Percentiles rank a stretch among this genome's conserved stretches.
These are phyloP conservation scores for Bathybates hornii DNA, from an alignment of 2,113 vertebrate species.

Conservation along the genomic window DNA sequence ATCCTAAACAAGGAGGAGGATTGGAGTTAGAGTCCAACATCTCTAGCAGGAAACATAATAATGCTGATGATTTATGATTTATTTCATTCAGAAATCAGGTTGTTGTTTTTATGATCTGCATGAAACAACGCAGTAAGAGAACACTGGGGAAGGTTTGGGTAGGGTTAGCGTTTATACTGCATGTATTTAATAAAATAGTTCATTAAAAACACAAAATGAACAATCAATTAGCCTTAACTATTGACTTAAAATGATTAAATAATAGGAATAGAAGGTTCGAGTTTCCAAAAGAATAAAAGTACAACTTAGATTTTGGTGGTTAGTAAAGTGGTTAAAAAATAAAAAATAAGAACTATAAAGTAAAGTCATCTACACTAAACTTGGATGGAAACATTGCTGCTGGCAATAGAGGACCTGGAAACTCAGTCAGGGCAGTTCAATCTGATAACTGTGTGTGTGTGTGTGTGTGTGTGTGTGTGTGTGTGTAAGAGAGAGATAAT, in stretches of 20 bases:
- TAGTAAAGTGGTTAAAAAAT: background rate
- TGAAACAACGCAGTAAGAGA: background rate
- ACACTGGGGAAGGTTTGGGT: background rate
- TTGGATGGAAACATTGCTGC: background rate
- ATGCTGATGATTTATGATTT: background rate
- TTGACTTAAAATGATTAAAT: background rate
- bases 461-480: background rate
- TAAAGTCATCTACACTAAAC: background rate
- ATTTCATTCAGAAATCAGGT: background rate
- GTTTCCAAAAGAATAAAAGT: background rate
- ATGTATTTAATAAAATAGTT: background rate
- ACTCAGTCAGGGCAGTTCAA: background rate
- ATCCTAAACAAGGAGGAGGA: background rate
- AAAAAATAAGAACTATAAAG: background rate
- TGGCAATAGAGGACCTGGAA: background rate
- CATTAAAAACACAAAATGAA: background rate
- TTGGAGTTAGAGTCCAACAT: background rate
- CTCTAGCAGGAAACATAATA: background rate
- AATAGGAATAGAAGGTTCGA: background rate
- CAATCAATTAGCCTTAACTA: background rate
- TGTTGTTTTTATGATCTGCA: background rate
- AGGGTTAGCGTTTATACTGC: background rate
- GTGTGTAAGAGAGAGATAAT: background rate
- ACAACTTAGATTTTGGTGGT: background rate
- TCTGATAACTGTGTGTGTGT: constrained; percentile 8